phyloP scores from a whole-genome alignment of 92 coral and sea anemone species.

The Porites evermanni region DNA sequence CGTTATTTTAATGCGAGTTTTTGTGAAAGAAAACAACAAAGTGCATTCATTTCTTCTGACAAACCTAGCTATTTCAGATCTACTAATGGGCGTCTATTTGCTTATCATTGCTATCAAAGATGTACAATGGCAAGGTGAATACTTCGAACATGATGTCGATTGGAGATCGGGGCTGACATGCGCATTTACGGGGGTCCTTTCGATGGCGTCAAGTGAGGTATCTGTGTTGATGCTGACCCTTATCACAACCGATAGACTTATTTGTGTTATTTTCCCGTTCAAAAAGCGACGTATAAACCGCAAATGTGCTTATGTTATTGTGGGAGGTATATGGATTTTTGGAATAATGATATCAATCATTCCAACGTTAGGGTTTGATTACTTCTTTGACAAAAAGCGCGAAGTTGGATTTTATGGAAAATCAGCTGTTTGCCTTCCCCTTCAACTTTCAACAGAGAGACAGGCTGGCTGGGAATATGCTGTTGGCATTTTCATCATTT shows the following conservation, averaged over 20 bases:
- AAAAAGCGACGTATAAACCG: constrained; percentile 18
- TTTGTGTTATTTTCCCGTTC: constrained; percentile 55
- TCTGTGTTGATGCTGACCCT: constrained; percentile 55
- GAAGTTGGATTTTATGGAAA: constrained; percentile 52
- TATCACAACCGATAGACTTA: constrained; percentile 60
- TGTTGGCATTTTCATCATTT: constrained; percentile 40
- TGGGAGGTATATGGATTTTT: constrained; percentile 37
- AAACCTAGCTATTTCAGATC: constrained; percentile 65
- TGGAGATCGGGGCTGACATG: constrained; percentile 62
- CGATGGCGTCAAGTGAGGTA: constrained; percentile 62
- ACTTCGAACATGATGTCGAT: constrained; percentile 46
- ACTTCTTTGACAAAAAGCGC: constrained; percentile 39
- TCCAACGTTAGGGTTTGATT: constrained; percentile 29
- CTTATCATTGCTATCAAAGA: constrained; percentile 58
- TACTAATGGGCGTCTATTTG: constrained; percentile 71
- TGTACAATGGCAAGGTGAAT: constrained; percentile 50
- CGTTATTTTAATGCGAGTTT: constrained; percentile 37
- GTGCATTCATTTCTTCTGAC: constrained; percentile 63
- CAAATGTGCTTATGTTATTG: neutral
- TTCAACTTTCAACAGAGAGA: constrained; percentile 50
- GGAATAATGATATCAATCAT: constrained; percentile 40
- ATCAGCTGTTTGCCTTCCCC: constrained; percentile 70
- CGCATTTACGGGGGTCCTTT: constrained; percentile 49
- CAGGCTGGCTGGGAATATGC: constrained; percentile 70
- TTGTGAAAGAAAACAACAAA: constrained; percentile 31